Percentiles rank a stretch among this genome's conserved stretches.
These are phyloP conservation scores for Graphium colonna DNA, from an alignment of 2,888 invertebrate genomes.

Conservation along the genomic window DNA sequence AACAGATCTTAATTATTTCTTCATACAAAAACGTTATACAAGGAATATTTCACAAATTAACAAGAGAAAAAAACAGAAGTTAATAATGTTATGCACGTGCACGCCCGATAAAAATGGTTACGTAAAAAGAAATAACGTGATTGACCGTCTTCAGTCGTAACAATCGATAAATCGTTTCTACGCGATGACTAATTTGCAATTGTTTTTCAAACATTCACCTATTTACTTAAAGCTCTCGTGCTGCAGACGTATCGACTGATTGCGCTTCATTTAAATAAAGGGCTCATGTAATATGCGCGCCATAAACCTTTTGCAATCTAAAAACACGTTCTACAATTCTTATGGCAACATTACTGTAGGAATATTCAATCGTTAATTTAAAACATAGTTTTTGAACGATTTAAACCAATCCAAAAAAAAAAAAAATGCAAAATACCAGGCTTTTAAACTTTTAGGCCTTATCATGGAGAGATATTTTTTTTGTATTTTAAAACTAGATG, in stretches of 20 bases:
- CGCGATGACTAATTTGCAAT: slow-evolving; percentile 21
- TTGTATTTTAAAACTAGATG: neutral
- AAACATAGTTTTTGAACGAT: no score
- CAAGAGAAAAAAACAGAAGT: neutral
- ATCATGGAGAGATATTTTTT: no score
- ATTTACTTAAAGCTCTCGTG: slow-evolving; percentile 12
- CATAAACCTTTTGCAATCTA: no score
- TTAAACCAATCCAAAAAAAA: no score
- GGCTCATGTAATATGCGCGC: neutral
- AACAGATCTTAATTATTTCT: slow-evolving; percentile 30
- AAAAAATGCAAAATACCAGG: no score
- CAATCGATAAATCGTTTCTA: slow-evolving; percentile 9
- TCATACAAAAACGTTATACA: neutral
- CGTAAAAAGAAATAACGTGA: neutral
- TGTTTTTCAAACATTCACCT: slow-evolving; percentile 8
- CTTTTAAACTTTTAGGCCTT: no score
- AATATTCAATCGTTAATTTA: no score
- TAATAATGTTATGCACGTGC: neutral
- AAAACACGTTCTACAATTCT: no score
- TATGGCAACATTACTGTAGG: no score
- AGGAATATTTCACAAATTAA: slow-evolving; percentile 4
- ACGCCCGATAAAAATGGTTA: neutral
- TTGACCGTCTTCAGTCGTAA: neutral
- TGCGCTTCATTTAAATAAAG: neutral
- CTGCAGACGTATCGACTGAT: slow-evolving; percentile 9